Conservation (phyloP, 2,113 vertebrate species). For the Bubo scandiacus region DNA sequence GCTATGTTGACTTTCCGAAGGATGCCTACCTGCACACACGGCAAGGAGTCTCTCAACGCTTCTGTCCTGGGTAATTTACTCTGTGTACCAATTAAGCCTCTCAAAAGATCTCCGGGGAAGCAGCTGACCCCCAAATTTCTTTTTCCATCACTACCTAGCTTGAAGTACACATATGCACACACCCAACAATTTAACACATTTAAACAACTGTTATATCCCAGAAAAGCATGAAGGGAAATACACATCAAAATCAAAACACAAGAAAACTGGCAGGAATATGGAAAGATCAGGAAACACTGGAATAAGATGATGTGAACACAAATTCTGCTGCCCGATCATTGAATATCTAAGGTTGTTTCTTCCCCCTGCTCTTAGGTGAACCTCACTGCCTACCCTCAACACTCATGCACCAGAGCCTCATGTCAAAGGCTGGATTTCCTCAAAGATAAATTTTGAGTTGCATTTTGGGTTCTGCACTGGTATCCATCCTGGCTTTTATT, state of each 20-base stretch:
- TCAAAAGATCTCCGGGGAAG: constrained; percentile 8
- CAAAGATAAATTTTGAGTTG: not conserved
- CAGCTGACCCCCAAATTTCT: not conserved
- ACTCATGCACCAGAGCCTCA: not conserved
- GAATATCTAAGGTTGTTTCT: not conserved
- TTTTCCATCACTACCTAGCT: not conserved
- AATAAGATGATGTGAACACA: not conserved
- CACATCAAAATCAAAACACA: not conserved
- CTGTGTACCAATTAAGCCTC: not conserved
- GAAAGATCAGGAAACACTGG: not conserved
- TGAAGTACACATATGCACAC: not conserved
- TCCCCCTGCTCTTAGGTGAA: not conserved
- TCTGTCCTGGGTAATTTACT: not conserved
- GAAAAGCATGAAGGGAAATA: not conserved
- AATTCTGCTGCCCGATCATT: not conserved
- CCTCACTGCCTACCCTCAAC: not conserved
- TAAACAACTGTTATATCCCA: not conserved
- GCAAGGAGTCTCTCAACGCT: rapidly evolving
- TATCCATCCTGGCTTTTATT: not conserved
- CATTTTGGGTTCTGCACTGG: not conserved
- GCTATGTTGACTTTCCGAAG: not conserved
- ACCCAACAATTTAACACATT: not conserved
- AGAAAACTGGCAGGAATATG: not conserved
- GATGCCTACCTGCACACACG: not conserved
- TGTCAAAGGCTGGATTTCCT: not conserved